Evolutionary conservation across 2,888 invertebrate genomes (phyloP), one percentile per base, ranked within the genome.

Genomic region (Andrena praecox): DNA sequence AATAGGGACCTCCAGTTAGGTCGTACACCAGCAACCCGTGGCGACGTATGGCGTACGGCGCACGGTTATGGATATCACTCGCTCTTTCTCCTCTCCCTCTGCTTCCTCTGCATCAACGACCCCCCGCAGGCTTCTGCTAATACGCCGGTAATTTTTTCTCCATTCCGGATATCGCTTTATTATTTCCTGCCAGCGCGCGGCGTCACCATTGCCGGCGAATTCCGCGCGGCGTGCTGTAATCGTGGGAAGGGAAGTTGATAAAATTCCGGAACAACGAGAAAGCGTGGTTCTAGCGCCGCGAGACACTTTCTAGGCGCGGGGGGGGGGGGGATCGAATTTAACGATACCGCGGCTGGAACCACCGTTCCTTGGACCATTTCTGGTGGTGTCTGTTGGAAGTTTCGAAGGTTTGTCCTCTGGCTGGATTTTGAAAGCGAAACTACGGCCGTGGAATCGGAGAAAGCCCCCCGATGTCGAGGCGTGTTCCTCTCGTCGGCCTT

Each of bases 1-100:
- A 92, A 91, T 89, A 88, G 93, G 93, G 93, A 93, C 91, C 88
- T 87, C 87, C 88, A 88, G 91, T 91, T 92, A 91, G 90, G 83
- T 86, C 87, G 76, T 71, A 80, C 71, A 70, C 87, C 74, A 71
- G 64, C 82, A 77, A 80, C 81, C 73, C 80, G 74, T 62, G 64
- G 85, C 85, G 85, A 90, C 90, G 90, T 89, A 90, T 90, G 88
- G 87, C 82, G 84, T 69, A 82, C 88, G 83, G 87, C 81, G 84
- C 71, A 82, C 88, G 85, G 87, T 90, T 90, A 89, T 89, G 87
- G 84, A 81, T 77, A 87, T 82, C 77, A 76, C 82, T 77, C 77
- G 75, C 77, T 78, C 60, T 64, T 64, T 64, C 67, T 63, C 67
- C 59, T 42, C 56, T 76, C 67, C 64, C 31, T 60, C 67, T 73